Evolutionary conservation across 2,888 invertebrate species (phyloP), one percentile per base, ranked within the genome.

Genomic region (Falcaria lacertinaria): DNA sequence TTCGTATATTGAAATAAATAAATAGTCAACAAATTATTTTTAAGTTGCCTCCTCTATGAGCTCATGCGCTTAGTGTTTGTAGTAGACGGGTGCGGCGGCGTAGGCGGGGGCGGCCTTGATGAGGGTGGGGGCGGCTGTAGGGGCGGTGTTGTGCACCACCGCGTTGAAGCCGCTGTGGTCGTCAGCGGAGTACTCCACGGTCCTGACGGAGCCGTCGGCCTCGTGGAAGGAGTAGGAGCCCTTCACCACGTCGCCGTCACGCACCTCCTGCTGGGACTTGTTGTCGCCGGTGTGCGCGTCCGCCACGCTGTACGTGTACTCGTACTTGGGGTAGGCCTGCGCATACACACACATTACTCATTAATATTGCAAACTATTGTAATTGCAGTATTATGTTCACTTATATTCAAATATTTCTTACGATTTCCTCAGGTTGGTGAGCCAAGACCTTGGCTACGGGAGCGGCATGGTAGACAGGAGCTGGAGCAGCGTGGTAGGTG

Each of bases 211-310:
- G 57, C 89, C 89, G 54, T 90, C 90, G 43, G 90, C 83, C 64
- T 90, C 89, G 45, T 80, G 73, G 54, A 90, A 74, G 13, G 85
- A 82, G 75, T 90, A 88, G 6, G 82, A 78, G 50, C 89, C 90
- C 64, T 89, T 85, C 39, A 90, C 89, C 2, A 76, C 78, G 59
- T 90, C 90, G 41, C 90, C 90, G 45, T 90, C 89, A 46, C 84
- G 79, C 51, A 64, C 54, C 57, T 90, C 90, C 52, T 87, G 85
- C 65, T 87, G 89, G 50, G 78, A 75, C 71, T 90, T 89, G 69
- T 81, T 77, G 76, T 90, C 90, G 37, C 90, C 90, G 60, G 89
- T 85, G 71, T 89, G 85, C 25, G 80, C 80, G 62, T 90, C 90
- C 55, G 85, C 77, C 4, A 90, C 88, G 36, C 88, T 85, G 71